These are phyloP conservation scores for Zelleria hepariella DNA, from an alignment of 2,888 invertebrate species.

Conservation along the genomic window DNA sequence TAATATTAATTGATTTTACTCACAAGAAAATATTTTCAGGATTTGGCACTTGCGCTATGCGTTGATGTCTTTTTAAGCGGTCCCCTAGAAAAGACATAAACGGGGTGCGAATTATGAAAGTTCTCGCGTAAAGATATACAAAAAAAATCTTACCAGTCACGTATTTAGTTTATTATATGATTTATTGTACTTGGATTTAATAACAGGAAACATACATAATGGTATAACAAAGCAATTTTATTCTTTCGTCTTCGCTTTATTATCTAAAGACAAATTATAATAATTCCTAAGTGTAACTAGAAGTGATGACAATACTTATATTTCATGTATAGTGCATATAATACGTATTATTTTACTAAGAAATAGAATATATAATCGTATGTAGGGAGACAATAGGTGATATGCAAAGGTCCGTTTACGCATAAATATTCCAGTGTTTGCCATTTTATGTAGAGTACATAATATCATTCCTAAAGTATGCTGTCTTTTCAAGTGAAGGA, in stretches of 20 bases:
- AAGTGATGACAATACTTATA: too few relatives aligned
- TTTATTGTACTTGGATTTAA: too few relatives aligned
- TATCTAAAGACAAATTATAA: too few relatives aligned
- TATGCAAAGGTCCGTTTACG: background rate
- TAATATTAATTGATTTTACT: background rate
- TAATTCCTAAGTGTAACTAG: too few relatives aligned
- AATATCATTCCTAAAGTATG: too few relatives aligned
- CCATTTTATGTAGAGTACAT: too few relatives aligned
- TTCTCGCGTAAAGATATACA: background rate
- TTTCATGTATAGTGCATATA: background rate
- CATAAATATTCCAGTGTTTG: background rate
- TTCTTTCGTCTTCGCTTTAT: too few relatives aligned
- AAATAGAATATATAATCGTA: background rate
- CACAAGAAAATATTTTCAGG: background rate
- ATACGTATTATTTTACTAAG: background rate
- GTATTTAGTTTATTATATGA: too few relatives aligned
- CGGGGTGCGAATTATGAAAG: background rate
- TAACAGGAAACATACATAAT: too few relatives aligned
- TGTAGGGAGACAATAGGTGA: background rate
- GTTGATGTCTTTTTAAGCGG: slow-evolving; percentile 27
- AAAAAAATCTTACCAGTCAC: too few relatives aligned
- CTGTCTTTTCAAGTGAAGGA: too few relatives aligned
- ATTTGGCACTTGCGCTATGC: slow-evolving; percentile 14
- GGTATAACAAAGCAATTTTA: background rate
- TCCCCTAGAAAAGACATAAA: background rate